These are phyloP conservation scores for Catostomus latipinnis DNA, from an alignment of 2,797 vertebrate species.

Conservation along the genomic window DNA sequence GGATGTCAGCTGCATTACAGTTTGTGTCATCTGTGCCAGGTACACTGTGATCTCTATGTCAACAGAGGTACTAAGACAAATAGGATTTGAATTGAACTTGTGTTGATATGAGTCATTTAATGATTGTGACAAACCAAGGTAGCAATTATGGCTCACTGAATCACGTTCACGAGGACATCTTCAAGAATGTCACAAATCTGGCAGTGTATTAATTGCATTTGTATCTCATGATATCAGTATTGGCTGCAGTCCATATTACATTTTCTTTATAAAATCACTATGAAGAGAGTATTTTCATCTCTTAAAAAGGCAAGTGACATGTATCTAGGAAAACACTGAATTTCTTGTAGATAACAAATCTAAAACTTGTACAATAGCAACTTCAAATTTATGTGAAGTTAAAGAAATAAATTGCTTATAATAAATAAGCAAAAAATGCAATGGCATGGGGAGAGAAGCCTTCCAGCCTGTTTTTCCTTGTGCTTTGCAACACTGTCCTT, in stretches of 20 bases:
- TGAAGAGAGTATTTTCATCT: not conserved
- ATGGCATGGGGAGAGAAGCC: not conserved
- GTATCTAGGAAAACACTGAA: not conserved
- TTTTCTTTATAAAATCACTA: not conserved
- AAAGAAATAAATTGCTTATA: not conserved
- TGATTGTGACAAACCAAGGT: slow-evolving; percentile 43
- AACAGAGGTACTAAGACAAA: slow-evolving; percentile 59
- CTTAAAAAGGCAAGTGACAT: not conserved
- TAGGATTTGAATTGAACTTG: slow-evolving; percentile 39
- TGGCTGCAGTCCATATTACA: slow-evolving; percentile 39
- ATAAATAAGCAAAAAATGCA: not conserved
- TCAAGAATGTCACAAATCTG: slow-evolving; percentile 46
- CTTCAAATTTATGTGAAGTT: not conserved
- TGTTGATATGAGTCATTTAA: slow-evolving; percentile 36
- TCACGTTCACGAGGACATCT: slow-evolving; percentile 37
- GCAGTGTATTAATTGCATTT: slow-evolving; percentile 56
- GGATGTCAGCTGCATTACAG: slow-evolving; percentile 68
- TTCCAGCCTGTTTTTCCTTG: not conserved
- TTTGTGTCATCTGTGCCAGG: slow-evolving; percentile 54
- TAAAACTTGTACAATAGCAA: not conserved
- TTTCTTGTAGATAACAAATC: not conserved
- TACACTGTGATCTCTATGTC: slow-evolving; percentile 31
- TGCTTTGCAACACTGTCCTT: not conserved
- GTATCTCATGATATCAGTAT: slow-evolving; percentile 22
- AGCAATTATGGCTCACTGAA: slow-evolving; percentile 52